A percentile compares a stretch with the other conserved stretches of the same genome.
Conservation (phyloP, 2,888 invertebrate genomes). For the Cephus nigrinus region DNA sequence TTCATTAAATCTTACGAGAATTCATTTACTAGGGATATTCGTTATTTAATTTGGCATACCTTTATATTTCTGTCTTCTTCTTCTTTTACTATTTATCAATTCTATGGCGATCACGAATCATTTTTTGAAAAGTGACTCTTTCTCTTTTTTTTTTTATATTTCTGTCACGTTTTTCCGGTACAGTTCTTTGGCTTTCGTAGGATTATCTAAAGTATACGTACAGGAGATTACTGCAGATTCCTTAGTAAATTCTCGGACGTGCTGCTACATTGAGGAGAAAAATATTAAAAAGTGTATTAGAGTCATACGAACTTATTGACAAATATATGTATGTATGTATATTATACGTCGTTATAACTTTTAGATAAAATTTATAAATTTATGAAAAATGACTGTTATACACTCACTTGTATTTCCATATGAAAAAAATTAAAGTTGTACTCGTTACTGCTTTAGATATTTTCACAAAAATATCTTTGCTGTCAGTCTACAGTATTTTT, state of each 20-base stretch:
- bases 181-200: neutral
- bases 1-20: neutral
- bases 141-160: neutral
- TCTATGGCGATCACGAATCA: neutral
- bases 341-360: too few species aligned
- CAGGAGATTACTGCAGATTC: slow-evolving; percentile 38
- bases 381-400: too few species aligned
- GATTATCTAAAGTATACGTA: slow-evolving; percentile 24
- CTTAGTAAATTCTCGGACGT: slow-evolving; percentile 32
- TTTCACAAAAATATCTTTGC: neutral
- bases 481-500: neutral
- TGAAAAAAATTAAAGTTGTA: neutral
- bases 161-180: neutral
- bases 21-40: neutral
- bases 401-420: too few species aligned
- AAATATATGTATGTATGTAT: too few species aligned
- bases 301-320: too few species aligned
- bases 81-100: neutral
- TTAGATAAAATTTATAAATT: too few species aligned
- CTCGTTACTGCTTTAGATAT: neutral
- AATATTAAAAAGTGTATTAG: neutral
- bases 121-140: neutral
- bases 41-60: neutral
- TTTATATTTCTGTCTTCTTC: neutral
- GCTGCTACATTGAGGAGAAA: neutral